A percentile compares a stretch with the other conserved stretches of the same genome.
phyloP scores from a whole-genome alignment of 2,113 vertebrate species.

The Megaceryle torquata region DNA sequence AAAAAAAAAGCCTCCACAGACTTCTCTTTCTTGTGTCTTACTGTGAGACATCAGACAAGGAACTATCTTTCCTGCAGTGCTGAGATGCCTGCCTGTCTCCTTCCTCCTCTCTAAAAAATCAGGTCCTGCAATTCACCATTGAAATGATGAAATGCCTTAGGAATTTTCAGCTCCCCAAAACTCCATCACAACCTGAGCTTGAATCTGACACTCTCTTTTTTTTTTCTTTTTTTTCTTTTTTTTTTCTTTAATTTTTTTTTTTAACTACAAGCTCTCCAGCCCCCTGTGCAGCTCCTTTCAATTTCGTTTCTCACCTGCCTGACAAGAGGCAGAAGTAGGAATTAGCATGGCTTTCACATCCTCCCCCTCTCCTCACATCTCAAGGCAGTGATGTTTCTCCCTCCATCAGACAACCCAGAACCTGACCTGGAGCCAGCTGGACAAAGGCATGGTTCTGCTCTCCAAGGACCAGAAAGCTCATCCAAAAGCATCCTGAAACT shows the following conservation, averaged over 20 bases:
- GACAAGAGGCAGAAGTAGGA: slow-evolving; percentile 29
- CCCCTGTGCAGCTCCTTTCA: background rate
- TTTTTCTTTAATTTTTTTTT: background rate
- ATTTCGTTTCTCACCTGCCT: slow-evolving; percentile 14
- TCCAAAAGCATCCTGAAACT: background rate
- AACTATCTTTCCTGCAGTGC: background rate
- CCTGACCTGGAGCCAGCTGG: background rate
- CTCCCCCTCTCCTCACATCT: background rate
- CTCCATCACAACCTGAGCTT: background rate
- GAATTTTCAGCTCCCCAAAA: slow-evolving; percentile 2
- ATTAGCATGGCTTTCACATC: slow-evolving; percentile 37
- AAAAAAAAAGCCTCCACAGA: background rate
- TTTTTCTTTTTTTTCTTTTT: background rate
- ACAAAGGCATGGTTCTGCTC: background rate
- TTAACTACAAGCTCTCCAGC: background rate
- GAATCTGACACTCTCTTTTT: background rate
- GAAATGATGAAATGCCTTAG: background rate
- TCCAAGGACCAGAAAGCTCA: background rate
- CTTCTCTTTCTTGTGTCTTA: background rate
- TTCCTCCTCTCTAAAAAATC: background rate
- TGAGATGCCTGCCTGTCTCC: background rate
- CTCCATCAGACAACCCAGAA: background rate
- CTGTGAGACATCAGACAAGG: background rate
- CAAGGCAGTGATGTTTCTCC: background rate
- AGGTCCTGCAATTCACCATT: background rate